Percentiles rank a stretch among this genome's conserved stretches.
phyloP scores from a whole-genome alignment of 2,797 vertebrate genomes.

The Apodemus agrarius region DNA sequence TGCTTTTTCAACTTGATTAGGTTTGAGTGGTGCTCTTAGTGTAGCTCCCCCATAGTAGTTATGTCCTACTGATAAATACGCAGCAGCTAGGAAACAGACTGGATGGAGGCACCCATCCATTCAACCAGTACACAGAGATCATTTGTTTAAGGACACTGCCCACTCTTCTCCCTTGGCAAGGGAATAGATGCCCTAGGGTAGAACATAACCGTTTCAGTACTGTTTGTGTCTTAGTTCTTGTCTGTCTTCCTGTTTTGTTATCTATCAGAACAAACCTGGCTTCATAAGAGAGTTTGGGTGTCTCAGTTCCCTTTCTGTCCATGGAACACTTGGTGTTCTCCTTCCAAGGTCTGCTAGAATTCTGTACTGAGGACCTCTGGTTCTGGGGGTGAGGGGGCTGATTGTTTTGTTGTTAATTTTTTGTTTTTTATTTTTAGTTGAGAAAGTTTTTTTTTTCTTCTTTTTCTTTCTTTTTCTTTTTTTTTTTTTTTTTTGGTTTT shows the following conservation, averaged over 20 bases:
- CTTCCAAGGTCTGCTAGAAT: not conserved
- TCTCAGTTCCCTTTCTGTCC: not conserved
- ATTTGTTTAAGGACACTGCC: not conserved
- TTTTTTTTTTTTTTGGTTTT: too few relatives aligned
- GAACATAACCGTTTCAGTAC: not conserved
- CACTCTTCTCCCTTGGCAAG: not conserved
- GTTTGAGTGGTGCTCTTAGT: not conserved
- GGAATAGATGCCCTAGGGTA: not conserved
- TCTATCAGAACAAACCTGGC: not conserved
- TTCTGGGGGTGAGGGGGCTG: not conserved
- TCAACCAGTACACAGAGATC: not conserved
- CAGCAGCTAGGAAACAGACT: not conserved
- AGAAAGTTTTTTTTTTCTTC: too few relatives aligned
- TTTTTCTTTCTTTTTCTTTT: too few relatives aligned
- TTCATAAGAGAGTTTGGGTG: not conserved
- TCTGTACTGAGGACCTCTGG: not conserved
- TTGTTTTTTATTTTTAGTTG: not conserved
- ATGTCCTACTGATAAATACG: not conserved
- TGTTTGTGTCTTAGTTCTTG: not conserved
- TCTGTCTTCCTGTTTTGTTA: not conserved
- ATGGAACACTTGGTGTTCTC: not conserved
- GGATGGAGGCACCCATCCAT: too few relatives aligned
- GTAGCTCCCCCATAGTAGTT: not conserved
- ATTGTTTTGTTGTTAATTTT: not conserved
- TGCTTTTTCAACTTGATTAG: not conserved